Evolutionary conservation across 2,888 invertebrate species (phyloP), one percentile per base, ranked within the genome.

Genomic region (Cyaniris semiargus): DNA sequence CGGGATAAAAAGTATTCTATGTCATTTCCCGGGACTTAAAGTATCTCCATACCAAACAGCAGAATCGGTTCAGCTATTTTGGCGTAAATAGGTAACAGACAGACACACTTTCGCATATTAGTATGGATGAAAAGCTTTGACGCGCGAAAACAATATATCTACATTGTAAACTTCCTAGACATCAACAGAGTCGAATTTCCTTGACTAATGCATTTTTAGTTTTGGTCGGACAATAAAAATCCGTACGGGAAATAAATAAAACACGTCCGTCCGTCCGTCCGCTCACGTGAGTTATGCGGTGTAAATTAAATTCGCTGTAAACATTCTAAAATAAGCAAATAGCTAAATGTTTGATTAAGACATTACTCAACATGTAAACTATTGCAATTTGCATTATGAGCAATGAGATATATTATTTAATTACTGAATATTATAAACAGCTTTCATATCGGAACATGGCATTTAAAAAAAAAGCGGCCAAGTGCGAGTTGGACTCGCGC

Each of bases 221-320:
- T 85, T 85, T 83, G 87, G 88, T 86, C 86, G 86, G 84, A 87
- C 88, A 88, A 82, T 89, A 90, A 90, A 34, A 90, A 85, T 85
- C 85, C 88, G 88, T 86, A 86, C 87, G 82, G 85, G 83, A 84
- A 86, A 84, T 84, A 84, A 89, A 90, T 90, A 90, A 89, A 90
- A 90, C 90, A 88, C 89, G 90, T 74, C 48, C 27, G 15, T 66
- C 27, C 27, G 66, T 66, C 27, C 31, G 27, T 31, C 86, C 84
- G 84, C 80, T 82, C 78, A 80, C 82, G 84, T 88, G 88, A 90
- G 84, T 89, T 89, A 89, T 86, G 85, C 82, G 79, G 75, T 86
- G 86, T 86, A 87, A 87, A 88, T 85, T 87, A 85, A 88, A 88
- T 85, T 85, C 87, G 72, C 21, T 70, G 75, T 75, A 76, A 76